phyloP scores from a whole-genome alignment of 2,797 vertebrate species.

The Paguma larvata region DNA sequence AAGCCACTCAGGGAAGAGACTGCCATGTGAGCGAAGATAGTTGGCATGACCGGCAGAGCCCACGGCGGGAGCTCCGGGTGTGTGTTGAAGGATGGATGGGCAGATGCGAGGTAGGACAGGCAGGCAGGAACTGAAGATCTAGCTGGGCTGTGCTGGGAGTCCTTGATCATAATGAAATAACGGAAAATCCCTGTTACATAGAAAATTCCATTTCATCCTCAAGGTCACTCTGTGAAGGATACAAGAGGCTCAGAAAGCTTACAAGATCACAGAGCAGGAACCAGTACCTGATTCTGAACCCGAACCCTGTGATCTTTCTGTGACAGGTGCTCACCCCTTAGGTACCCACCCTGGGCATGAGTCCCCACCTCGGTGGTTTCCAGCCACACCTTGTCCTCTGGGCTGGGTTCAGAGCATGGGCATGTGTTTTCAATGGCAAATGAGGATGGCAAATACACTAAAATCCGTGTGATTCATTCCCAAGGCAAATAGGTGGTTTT shows the following conservation, averaged over 20 bases:
- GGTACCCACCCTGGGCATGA: too few species aligned
- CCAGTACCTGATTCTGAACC: background rate
- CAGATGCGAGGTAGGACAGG: background rate
- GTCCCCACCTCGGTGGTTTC: background rate
- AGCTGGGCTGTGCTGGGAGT: background rate
- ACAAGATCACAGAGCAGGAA: background rate
- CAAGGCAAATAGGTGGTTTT: background rate
- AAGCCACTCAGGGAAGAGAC: background rate
- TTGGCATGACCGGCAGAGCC: background rate
- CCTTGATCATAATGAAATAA: conserved; percentile 19
- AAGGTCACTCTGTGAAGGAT: background rate
- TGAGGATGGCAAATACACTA: background rate
- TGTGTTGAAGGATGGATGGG: background rate
- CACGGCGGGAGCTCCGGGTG: fast-evolving
- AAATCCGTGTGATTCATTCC: background rate
- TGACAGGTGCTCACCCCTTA: background rate
- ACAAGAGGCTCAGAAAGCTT: background rate
- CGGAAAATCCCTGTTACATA: background rate
- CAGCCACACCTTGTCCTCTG: background rate
- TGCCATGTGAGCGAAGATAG: background rate
- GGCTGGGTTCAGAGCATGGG: background rate
- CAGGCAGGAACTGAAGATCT: background rate
- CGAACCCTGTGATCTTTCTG: background rate
- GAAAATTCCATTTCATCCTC: conserved; percentile 14
- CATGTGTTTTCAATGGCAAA: background rate